Conservation (phyloP, 2,113 vertebrate genomes). For the Chelonoidis abingdonii region DNA sequence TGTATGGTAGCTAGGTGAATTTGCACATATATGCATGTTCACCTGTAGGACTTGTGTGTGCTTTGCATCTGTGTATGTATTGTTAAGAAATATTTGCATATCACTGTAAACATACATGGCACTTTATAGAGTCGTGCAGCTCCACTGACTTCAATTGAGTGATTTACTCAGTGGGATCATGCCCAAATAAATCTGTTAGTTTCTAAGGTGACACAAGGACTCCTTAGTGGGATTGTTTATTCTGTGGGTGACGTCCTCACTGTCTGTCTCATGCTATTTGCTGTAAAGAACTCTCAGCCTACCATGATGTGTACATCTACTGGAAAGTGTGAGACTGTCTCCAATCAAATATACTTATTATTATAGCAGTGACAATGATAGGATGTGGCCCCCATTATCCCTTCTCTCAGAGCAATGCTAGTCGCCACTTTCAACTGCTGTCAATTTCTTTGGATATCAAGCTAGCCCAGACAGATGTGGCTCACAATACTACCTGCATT, state of each 20-base stretch:
- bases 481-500: background rate
- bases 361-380: accelerated
- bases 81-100: background rate
- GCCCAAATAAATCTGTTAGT: no score
- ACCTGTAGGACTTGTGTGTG: background rate
- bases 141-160: background rate
- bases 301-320: background rate
- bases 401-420: accelerated
- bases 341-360: background rate
- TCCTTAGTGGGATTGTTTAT: no score
- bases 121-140: background rate
- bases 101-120: no score
- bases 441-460: accelerated
- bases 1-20: background rate
- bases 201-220: no score
- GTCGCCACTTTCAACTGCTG: background rate
- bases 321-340: background rate
- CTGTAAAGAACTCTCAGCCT: background rate
- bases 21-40: background rate
- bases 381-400: background rate
- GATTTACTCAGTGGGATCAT: background rate
- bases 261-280: background rate
- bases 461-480: accelerated
- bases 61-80: background rate
- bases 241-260: no score